These are phyloP conservation scores for Rhagium mordax DNA, from an alignment of 2,888 invertebrate genomes.

Conservation along the genomic window DNA sequence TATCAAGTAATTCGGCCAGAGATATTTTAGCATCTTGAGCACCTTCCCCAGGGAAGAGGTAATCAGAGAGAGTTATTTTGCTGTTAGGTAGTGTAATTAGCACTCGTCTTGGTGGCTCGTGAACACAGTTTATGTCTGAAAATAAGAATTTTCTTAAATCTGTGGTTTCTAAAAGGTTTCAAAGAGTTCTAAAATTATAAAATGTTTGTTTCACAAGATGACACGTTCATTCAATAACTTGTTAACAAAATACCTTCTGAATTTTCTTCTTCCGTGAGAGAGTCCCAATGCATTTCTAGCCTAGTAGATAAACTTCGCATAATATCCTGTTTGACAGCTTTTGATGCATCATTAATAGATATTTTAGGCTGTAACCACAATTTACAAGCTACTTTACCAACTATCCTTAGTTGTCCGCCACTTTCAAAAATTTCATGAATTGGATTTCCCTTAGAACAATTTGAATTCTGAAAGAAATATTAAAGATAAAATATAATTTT, in stretches of 20 bases:
- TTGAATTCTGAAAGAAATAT: constrained; percentile 8
- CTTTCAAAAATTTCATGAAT: constrained; percentile 72
- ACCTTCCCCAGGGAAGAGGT: constrained; percentile 92
- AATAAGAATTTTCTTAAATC: constrained; percentile 39
- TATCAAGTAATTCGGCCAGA: constrained; percentile 85
- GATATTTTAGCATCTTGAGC: constrained; percentile 86
- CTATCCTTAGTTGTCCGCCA: constrained; percentile 80
- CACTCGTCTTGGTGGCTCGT: constrained; percentile 91
- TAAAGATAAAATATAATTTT: no score
- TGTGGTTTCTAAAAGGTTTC: no score
- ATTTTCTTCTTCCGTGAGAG: constrained; percentile 87
- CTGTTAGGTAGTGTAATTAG: constrained; percentile 80
- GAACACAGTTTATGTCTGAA: constrained; percentile 84
- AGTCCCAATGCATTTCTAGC: constrained; percentile 94
- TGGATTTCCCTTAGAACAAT: not conserved
- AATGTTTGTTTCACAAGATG: no score
- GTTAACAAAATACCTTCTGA: constrained; percentile 77
- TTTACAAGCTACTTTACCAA: constrained; percentile 81
- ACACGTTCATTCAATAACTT: no score
- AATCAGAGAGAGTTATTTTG: constrained; percentile 86
- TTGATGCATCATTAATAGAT: constrained; percentile 80
- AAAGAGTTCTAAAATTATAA: no score
- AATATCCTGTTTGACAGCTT: constrained; percentile 86
- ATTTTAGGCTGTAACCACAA: constrained; percentile 87
- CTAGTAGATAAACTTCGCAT: constrained; percentile 88